These are phyloP conservation scores for Arizona elegans DNA, from an alignment of 2,113 vertebrate species.

Conservation along the genomic window DNA sequence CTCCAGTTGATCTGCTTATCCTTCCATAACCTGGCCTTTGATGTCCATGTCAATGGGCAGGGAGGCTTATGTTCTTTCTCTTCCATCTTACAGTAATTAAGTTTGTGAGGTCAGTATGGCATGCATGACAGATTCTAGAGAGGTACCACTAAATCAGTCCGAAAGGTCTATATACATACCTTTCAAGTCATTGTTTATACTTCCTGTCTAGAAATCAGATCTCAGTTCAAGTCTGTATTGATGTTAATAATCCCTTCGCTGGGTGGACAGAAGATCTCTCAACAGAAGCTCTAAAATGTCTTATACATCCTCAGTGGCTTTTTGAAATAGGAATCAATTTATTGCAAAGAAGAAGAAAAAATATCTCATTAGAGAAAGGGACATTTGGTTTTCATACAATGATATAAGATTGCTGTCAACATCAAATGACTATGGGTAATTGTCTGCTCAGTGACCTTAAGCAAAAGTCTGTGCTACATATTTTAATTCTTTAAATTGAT, in stretches of 20 bases:
- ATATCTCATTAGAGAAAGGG: slow-evolving; percentile 46
- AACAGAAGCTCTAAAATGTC: slow-evolving; percentile 35
- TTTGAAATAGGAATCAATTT: slow-evolving; percentile 32
- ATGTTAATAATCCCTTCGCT: slow-evolving; percentile 34
- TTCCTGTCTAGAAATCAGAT: slow-evolving; percentile 55
- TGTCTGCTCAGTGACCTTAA: slow-evolving; percentile 42
- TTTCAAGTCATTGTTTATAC: slow-evolving; percentile 55
- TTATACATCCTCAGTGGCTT: not conserved
- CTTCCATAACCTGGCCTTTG: not conserved
- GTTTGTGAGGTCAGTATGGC: slow-evolving; percentile 49
- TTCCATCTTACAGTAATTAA: slow-evolving; percentile 47
- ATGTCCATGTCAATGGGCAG: slow-evolving; percentile 33
- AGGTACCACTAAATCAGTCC: slow-evolving; percentile 49
- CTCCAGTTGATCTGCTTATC: not conserved
- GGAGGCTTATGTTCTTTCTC: slow-evolving; percentile 32
- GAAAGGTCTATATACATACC: slow-evolving; percentile 30
- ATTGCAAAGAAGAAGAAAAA: not conserved
- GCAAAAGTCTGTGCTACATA: slow-evolving; percentile 12
- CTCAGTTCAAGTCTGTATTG: slow-evolving; percentile 21
- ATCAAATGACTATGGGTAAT: slow-evolving; percentile 35
- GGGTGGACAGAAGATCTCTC: slow-evolving; percentile 9
- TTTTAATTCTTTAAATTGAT: slow-evolving; percentile 35
- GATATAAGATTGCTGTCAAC: not conserved
- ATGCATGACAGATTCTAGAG: slow-evolving; percentile 48
- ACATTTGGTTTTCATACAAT: slow-evolving; percentile 24